These are phyloP conservation scores for Drosophila leontia DNA, from an alignment of 1,140 invertebrate species.

Conservation along the genomic window DNA sequence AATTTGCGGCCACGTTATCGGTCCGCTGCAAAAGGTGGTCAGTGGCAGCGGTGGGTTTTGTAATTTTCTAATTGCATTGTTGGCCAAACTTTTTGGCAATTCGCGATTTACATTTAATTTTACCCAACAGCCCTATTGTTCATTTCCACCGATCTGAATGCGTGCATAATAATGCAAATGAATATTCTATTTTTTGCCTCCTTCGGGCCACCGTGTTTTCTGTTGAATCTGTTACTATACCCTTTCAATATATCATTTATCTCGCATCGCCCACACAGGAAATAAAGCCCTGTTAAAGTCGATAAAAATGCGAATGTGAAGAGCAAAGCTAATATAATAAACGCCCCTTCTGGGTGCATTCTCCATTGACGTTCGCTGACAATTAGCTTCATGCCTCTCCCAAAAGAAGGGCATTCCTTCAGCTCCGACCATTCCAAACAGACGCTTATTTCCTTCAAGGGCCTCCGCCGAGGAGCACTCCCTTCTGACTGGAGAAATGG, in stretches of 20 bases:
- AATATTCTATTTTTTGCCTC: slow-evolving; percentile 3
- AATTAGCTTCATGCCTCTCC: slow-evolving; percentile 27
- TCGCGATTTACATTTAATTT: slow-evolving; percentile 61
- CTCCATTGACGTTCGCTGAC: slow-evolving; percentile 36
- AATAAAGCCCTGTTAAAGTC: neutral
- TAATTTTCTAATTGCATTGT: slow-evolving; percentile 71
- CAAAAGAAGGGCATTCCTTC: slow-evolving; percentile 17
- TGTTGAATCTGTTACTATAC: neutral
- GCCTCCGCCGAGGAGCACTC: slow-evolving; percentile 8
- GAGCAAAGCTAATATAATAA: slow-evolving; percentile 31
- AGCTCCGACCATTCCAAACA: slow-evolving; percentile 38
- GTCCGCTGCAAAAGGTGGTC: slow-evolving; percentile 30
- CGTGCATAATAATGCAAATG: slow-evolving; percentile 58
- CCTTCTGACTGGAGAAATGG: slow-evolving; percentile 27
- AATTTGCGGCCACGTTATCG: slow-evolving; percentile 65
- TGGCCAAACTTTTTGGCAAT: slow-evolving; percentile 38
- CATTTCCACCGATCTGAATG: slow-evolving; percentile 23
- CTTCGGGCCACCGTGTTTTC: neutral
- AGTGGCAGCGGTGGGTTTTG: slow-evolving; percentile 12
- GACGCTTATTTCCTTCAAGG: slow-evolving; percentile 31
- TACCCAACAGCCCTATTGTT: slow-evolving; percentile 7
- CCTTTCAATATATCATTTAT: neutral
- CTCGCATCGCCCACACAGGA: neutral
- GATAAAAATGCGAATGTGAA: neutral
- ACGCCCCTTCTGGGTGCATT: slow-evolving; percentile 10